Evolutionary conservation across 2,113 vertebrate species (phyloP), one percentile per base, ranked within the genome.

Genomic region (Gnathochromis pfefferi): DNA sequence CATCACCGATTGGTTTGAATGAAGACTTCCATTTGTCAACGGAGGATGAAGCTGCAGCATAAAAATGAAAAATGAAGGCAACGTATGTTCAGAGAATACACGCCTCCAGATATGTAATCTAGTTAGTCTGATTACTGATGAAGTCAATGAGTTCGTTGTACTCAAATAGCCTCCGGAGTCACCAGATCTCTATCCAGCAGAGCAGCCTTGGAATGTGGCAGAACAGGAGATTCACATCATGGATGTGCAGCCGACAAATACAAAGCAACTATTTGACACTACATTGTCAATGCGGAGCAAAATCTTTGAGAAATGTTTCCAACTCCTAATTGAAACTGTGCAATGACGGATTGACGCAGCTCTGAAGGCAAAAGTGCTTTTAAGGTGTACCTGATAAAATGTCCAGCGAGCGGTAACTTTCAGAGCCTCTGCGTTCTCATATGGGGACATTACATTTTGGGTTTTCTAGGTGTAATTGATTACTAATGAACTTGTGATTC

Each of bases 1-100:
- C 4, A 3, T 28, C 49, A 3, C 55, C 89, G 2, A 91, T 1
- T 11, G 83, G 85, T 88, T 80, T 82, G 57, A 96, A 95, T 35
- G 95, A 92, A 16, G 93, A 90, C 57, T 57, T 95, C 95, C 95
- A 96, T 85, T 85, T 91, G 7, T 0, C 6, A 42, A 5, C 14
- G 63, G 60, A 26, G 2, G 75, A 1, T 10, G 21, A 16, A 1
- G 1, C 91, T 94, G 28, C 21, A 35, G 19, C 31, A 21, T 2
- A 38, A 9, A 85, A 80, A 65, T 31, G 9, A 21, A 9, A 75
- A 55, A 57, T 75, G 3, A 55, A 38, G 26, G 23, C 16, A 78
- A 47, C 1, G 0, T 49, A 49, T 49, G 16, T 6, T 78, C 26
- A 78, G n/a, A 49, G 70, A 78, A 49, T 78, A 31, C 40, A 47